Evolutionary conservation across 2,888 invertebrate genomes (phyloP).

Genomic region (Microctonus aethiopoides): DNA sequence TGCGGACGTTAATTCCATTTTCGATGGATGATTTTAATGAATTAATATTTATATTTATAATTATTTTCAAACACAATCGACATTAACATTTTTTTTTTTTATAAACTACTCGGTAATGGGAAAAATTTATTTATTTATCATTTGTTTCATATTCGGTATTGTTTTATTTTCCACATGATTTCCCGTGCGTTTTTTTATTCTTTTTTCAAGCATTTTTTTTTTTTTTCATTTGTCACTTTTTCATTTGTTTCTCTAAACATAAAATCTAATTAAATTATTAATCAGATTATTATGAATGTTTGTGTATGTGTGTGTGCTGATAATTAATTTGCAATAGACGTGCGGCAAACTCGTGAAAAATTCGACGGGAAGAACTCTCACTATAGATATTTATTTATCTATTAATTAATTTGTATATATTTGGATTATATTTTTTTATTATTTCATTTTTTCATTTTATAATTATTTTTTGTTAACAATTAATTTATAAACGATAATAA

Average conservation of each 20-base stretch:
- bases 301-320: background rate
- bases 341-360: conserved; percentile 10
- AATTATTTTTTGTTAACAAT: background rate
- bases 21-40: background rate
- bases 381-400: background rate
- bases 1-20: conserved; percentile 1
- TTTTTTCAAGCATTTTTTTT: background rate
- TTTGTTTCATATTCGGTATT: background rate
- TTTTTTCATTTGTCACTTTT: background rate
- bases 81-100: background rate
- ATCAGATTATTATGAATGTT: background rate
- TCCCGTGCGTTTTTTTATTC: background rate
- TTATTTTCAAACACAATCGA: background rate
- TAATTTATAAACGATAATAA: too few species aligned
- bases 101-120: background rate
- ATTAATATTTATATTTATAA: background rate
- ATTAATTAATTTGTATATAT: background rate
- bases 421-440: background rate
- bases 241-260: background rate
- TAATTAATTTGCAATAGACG: background rate
- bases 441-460: background rate
- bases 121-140: background rate
- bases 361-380: conserved; percentile 3
- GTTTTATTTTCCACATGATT: background rate
- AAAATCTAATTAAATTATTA: background rate